Evolutionary conservation across 2,113 vertebrate species (phyloP).

Genomic region (Malurus alboscapulatus): DNA sequence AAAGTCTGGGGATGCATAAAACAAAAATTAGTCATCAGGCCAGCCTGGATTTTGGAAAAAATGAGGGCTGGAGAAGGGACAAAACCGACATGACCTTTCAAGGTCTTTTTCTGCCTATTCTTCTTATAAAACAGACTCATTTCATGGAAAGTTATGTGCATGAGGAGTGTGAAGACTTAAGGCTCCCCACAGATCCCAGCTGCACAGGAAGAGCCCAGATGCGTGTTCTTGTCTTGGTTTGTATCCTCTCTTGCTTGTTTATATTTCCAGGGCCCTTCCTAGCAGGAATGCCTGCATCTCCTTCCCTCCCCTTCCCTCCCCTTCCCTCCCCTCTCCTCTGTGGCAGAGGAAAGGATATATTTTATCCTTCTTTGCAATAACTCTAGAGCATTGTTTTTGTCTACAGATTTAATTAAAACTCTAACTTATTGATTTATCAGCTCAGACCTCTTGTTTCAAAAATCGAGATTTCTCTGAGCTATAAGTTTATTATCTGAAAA

Average conservation of each 20-base stretch:
- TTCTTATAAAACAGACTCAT: background rate
- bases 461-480: background rate
- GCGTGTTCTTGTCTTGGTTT: background rate
- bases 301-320: background rate
- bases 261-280: background rate
- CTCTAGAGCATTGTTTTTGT: background rate
- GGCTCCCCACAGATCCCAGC: background rate
- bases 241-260: background rate
- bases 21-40: background rate
- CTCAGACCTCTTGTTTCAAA: background rate
- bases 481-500: background rate
- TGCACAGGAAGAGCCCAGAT: background rate
- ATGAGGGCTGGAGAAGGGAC: background rate
- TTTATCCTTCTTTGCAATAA: background rate
- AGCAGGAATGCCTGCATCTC: background rate
- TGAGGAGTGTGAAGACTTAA: background rate
- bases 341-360: background rate
- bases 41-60: background rate
- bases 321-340: no score
- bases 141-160: background rate
- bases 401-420: background rate
- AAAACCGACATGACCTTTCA: fast-evolving
- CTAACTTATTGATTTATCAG: background rate
- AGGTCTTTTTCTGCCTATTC: background rate
- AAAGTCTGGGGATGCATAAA: background rate